These are phyloP conservation scores for Thera britannica DNA, from an alignment of 2,888 invertebrate species.

Conservation along the genomic window DNA sequence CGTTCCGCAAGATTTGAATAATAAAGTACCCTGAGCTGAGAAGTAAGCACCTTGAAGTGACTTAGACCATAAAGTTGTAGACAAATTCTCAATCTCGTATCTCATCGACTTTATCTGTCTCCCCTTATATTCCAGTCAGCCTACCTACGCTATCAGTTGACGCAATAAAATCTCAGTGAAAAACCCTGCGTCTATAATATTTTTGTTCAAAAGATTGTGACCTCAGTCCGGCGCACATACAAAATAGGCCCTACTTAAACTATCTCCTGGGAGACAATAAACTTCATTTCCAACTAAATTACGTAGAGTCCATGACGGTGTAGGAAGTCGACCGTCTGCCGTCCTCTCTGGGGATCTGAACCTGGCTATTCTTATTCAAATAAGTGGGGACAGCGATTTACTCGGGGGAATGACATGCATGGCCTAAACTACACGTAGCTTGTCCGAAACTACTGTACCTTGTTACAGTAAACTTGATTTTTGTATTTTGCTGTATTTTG, in stretches of 20 bases:
- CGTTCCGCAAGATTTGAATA: too few relatives aligned
- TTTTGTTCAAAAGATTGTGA: constrained; percentile 4
- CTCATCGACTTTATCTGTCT: too few relatives aligned
- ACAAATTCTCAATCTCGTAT: too few relatives aligned
- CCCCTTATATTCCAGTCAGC: too few relatives aligned
- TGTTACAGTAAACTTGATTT: neutral
- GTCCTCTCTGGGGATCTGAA: constrained; percentile 53
- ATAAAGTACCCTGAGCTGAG: too few relatives aligned
- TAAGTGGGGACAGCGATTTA: constrained; percentile 72
- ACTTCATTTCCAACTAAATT: constrained; percentile 54
- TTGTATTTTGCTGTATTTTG: too few relatives aligned
- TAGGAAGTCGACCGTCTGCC: constrained; percentile 57
- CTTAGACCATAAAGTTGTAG: too few relatives aligned
- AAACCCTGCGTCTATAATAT: neutral
- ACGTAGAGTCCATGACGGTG: constrained; percentile 56
- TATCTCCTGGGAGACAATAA: constrained; percentile 45
- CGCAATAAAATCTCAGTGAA: too few relatives aligned
- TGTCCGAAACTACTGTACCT: constrained; percentile 19
- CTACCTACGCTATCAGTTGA: too few relatives aligned
- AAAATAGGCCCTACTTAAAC: constrained; percentile 32
- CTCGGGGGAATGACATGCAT: constrained; percentile 58
- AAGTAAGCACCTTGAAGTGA: too few relatives aligned
- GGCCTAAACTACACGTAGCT: constrained; percentile 41
- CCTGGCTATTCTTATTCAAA: constrained; percentile 80
- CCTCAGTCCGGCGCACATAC: constrained; percentile 13